Percentiles rank a stretch among this genome's conserved stretches.
These are phyloP conservation scores for Mustela erminea DNA, from an alignment of 2,797 vertebrate species.

Conservation along the genomic window DNA sequence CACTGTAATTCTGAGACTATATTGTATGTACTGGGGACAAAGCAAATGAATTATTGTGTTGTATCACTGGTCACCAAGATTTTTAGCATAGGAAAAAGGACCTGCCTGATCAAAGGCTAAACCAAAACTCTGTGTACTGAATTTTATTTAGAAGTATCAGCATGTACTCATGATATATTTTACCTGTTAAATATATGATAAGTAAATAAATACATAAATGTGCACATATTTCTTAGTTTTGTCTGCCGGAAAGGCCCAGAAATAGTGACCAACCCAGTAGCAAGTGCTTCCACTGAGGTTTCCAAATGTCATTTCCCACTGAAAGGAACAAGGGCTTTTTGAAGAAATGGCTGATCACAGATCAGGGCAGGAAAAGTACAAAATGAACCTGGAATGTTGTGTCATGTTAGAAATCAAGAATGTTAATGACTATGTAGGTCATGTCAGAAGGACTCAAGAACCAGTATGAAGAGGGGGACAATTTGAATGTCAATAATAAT, in stretches of 20 bases:
- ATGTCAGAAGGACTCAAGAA: neutral
- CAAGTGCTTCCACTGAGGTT: neutral
- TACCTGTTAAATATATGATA: neutral
- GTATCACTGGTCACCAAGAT: neutral
- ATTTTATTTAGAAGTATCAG: conserved; percentile 42
- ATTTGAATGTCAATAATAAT: conserved; percentile 28
- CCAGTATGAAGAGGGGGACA: neutral
- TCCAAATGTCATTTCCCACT: conserved; percentile 8
- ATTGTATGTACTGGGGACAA: conserved; percentile 3
- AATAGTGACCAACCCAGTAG: neutral
- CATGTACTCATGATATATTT: neutral
- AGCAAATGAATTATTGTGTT: neutral
- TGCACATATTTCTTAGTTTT: neutral
- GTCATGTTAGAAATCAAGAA: neutral
- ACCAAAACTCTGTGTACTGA: neutral
- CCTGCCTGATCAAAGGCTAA: neutral
- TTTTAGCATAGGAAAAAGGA: conserved; percentile 1
- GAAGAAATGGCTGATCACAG: conserved; percentile 24
- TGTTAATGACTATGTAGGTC: neutral
- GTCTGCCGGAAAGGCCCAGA: neutral
- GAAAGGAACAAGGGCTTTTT: neutral
- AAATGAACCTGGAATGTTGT: neutral
- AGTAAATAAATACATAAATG: neutral
- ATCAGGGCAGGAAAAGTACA: neutral
- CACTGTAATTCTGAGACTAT: neutral